Conservation (phyloP, 2,113 vertebrate genomes). For the Laticauda laticaudata region DNA sequence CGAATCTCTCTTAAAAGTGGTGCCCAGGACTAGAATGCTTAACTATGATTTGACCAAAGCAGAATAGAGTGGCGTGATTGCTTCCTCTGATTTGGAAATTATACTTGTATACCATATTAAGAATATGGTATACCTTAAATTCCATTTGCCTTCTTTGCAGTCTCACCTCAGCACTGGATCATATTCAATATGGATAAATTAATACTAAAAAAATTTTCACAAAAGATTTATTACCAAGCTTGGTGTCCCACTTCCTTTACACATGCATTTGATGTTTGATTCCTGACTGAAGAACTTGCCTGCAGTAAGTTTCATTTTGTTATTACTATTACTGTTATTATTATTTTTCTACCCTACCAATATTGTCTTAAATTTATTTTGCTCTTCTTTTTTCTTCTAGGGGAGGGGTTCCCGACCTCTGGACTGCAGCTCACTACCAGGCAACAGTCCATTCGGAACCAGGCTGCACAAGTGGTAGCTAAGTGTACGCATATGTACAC, state of each 20-base stretch:
- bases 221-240: background rate
- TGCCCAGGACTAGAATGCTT: background rate
- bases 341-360: background rate
- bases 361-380: background rate
- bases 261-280: background rate
- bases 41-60: background rate
- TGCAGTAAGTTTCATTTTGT: background rate
- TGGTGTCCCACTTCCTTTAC: background rate
- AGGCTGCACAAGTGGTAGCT: background rate
- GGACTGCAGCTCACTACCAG: no score
- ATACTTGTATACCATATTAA: background rate
- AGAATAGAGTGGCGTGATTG: background rate
- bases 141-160: background rate
- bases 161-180: background rate
- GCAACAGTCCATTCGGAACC: background rate
- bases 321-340: background rate
- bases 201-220: background rate
- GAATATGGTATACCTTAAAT: background rate
- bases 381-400: background rate
- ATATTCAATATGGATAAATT: background rate
- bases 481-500: background rate
- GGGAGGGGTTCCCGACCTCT: background rate
- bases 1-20: background rate
- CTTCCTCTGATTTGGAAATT: background rate
- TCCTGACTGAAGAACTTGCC: background rate